Base-by-base conservation (phyloP, 1,140 invertebrate species). In the Copidosoma floridanum region DNA sequence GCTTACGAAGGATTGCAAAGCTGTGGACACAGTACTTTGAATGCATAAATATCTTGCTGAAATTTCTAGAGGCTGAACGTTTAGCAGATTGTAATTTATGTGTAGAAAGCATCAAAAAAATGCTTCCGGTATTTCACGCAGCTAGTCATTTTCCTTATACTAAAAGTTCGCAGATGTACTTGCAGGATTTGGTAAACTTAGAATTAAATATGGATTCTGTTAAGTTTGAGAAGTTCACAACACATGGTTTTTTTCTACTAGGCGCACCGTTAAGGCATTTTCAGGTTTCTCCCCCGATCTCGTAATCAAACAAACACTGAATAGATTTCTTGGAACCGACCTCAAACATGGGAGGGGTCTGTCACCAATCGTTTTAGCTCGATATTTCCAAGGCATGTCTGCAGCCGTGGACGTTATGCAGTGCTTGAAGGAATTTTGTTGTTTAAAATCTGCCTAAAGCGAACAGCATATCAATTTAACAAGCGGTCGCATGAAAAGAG, bases 391-490 rank as follows among this genome's bases (percentile, higher is more conserved):
- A 37, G 57, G 38, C 3, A 64, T 64, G 52, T 58, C 64, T 11
- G 18, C 51, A 24, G 40, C 40, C 16, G 55, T 56, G 27, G 47
- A 65, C 38, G 55, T 68, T 3, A 60, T 63, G 56, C 47, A 70
- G 6, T 18, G 56, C 26, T 66, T 79, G 4, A 74, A 80, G 73
- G 58, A 65, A 63, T 62, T 74, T 50, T 62, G 59, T 65, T 67
- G 71, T 51, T 59, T 77, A 57, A 61, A 54, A 40, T 70, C 71
- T 38, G 59, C 61, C 61, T 69, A 73, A 14, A 71, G 61, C 10
- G 76, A 81, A 11, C 76, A 82, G 64, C 76, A 81, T 69, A 68
- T 77, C 53, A 76, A 80, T 70, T 51, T 70, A 21, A 66, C 68
- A 24, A 68, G 73, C 65, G 72, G 71, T 47, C 58, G 79, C 60